Percentiles rank a stretch among this genome's conserved stretches.
These are phyloP conservation scores for Ferrisia virgata DNA, from an alignment of 2,888 invertebrate species.

Conservation along the genomic window DNA sequence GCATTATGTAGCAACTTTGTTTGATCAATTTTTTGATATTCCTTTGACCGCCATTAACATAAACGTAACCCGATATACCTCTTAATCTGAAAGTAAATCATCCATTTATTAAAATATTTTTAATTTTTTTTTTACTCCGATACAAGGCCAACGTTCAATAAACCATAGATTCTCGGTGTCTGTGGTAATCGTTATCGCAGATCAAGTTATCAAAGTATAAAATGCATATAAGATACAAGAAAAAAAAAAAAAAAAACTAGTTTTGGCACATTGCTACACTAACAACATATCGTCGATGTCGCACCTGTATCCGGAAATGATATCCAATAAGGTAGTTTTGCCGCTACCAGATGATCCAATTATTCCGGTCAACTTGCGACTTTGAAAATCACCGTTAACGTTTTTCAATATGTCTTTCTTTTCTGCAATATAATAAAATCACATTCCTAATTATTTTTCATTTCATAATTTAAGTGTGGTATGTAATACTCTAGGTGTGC, in stretches of 20 bases:
- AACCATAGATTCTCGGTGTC: neutral
- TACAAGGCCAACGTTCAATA: neutral
- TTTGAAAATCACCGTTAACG: constrained; percentile 46
- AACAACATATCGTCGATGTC: neutral
- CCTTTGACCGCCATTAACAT: neutral
- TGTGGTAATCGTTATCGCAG: neutral
- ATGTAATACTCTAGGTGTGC: neutral
- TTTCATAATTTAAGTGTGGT: too few relatives aligned
- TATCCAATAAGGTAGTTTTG: constrained; percentile 48
- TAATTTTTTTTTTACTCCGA: neutral
- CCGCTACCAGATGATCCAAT: constrained; percentile 49
- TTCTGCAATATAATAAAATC: constrained; percentile 36
- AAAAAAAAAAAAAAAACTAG: neutral
- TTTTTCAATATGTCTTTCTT: constrained; percentile 45
- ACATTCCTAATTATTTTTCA: neutral
- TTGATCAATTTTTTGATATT: constrained; percentile 52
- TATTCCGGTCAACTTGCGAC: constrained; percentile 47
- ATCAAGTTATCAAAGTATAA: neutral
- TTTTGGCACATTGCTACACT: neutral
- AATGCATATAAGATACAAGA: too few relatives aligned
- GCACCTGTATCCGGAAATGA: constrained; percentile 48
- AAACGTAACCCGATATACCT: constrained; percentile 22
- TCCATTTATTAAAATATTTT: neutral
- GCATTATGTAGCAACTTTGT: constrained; percentile 75
- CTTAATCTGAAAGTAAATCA: neutral